These are phyloP conservation scores for Octonoba sinensis DNA, from an alignment of 2,888 invertebrate genomes.

Conservation along the genomic window DNA sequence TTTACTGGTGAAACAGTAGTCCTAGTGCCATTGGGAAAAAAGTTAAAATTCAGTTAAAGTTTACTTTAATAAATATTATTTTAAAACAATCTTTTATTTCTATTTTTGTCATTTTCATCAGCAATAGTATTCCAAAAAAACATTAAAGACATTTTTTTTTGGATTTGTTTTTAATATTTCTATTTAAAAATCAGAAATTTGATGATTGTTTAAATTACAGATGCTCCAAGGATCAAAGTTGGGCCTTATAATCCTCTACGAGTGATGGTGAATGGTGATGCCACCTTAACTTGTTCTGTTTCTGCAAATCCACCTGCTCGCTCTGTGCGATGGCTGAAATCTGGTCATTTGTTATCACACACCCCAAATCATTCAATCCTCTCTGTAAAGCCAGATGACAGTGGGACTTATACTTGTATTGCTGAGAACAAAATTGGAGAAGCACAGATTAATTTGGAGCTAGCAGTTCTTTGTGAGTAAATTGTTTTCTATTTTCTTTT, in stretches of 20 bases:
- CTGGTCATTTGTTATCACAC: constrained; percentile 86
- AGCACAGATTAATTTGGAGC: constrained; percentile 59
- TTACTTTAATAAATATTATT: not conserved
- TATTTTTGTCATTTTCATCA: not conserved
- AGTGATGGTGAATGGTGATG: constrained; percentile 88
- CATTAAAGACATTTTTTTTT: too few species aligned
- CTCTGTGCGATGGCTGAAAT: constrained; percentile 87
- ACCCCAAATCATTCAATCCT: constrained; percentile 70
- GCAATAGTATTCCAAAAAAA: not conserved
- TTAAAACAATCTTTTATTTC: not conserved
- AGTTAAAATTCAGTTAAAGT: too few species aligned
- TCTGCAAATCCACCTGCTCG: constrained; percentile 90
- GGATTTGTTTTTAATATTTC: not conserved
- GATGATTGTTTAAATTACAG: constrained; percentile 71
- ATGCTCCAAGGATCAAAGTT: constrained; percentile 90
- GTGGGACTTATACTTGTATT: constrained; percentile 66
- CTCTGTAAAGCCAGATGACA: constrained; percentile 66
- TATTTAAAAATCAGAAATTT: not conserved
- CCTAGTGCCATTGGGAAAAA: too few species aligned
- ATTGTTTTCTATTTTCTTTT: not conserved
- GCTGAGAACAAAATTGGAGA: constrained; percentile 67
- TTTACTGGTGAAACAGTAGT: too few species aligned
- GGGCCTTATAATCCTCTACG: constrained; percentile 91
- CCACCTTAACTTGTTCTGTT: constrained; percentile 87
- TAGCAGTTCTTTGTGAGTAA: constrained; percentile 61